These are phyloP conservation scores for Bemisia tabaci DNA, from an alignment of 1,140 invertebrate species.

Conservation along the genomic window DNA sequence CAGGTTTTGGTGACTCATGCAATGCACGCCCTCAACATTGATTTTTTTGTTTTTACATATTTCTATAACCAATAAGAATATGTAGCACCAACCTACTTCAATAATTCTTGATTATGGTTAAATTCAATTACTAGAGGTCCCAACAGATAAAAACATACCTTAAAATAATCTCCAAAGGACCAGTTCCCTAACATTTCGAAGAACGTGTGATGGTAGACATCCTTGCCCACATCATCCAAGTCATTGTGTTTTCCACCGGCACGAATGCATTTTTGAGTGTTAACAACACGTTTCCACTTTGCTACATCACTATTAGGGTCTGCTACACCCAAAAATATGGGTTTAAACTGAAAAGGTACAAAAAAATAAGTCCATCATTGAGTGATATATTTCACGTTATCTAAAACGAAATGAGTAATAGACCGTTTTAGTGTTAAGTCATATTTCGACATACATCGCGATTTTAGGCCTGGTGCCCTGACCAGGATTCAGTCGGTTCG, in stretches of 20 bases:
- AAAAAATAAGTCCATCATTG: conserved; percentile 13
- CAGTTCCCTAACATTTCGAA: conserved; percentile 99
- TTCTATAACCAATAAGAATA: too few relatives aligned
- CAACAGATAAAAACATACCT: conserved; percentile 50
- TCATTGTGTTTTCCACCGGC: conserved; percentile 99
- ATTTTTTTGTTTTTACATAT: too few relatives aligned
- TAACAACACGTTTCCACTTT: conserved; percentile 67
- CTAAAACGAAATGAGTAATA: not conserved
- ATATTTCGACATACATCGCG: too few relatives aligned
- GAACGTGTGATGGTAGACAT: conserved; percentile 99
- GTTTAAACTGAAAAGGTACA: conserved; percentile 66
- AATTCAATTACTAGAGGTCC: too few relatives aligned
- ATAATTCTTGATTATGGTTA: too few relatives aligned
- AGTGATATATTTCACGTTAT: not conserved
- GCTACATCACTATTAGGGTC: conserved; percentile 95
- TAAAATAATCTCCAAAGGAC: conserved; percentile 99
- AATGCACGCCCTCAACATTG: too few relatives aligned
- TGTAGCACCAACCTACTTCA: too few relatives aligned
- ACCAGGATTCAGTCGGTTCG: too few relatives aligned
- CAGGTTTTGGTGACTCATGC: too few relatives aligned
- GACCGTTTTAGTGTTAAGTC: too few relatives aligned
- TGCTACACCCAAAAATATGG: conserved; percentile 88
- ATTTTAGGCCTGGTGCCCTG: too few relatives aligned
- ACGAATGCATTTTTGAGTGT: conserved; percentile 97
- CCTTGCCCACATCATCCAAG: conserved; percentile 98